Evolutionary conservation across 1,140 invertebrate genomes (phyloP).

Genomic region (Brachionus asplanchnoidis): DNA sequence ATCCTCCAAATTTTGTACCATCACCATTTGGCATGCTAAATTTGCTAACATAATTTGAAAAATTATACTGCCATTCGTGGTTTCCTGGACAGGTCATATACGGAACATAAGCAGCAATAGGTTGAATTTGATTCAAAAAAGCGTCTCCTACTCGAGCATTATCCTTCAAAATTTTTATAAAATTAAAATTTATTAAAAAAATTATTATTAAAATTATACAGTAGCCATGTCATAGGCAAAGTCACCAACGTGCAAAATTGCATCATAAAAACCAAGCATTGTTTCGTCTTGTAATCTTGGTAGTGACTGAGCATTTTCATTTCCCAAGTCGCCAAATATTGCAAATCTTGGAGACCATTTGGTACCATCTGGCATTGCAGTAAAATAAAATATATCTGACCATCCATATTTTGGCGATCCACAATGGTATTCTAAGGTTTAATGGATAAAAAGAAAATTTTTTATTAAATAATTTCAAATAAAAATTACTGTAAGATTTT

Average conservation of each 20-base stretch:
- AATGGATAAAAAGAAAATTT: too few relatives aligned
- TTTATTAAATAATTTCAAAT: background rate
- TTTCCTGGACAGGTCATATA: constrained; percentile 58
- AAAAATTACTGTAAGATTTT: constrained; percentile 60
- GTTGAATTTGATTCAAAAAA: constrained; percentile 55
- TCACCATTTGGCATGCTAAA: constrained; percentile 41
- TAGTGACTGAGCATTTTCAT: constrained; percentile 76
- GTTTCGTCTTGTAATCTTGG: constrained; percentile 73
- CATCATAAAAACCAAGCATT: constrained; percentile 73
- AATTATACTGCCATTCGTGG: constrained; percentile 51
- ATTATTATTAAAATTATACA: constrained; percentile 45
- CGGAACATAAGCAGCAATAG: constrained; percentile 52
- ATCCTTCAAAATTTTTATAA: constrained; percentile 55
- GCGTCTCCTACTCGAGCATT: constrained; percentile 51
- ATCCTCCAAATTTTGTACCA: constrained; percentile 5
- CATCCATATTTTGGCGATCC: constrained; percentile 69
- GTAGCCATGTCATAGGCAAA: constrained; percentile 91
- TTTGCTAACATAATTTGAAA: constrained; percentile 42
- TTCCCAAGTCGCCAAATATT: constrained; percentile 85
- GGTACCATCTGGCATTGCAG: constrained; percentile 62
- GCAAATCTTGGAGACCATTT: constrained; percentile 74
- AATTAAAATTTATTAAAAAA: background rate
- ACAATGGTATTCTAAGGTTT: constrained; percentile 64
- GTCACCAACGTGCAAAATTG: constrained; percentile 78
- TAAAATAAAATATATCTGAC: constrained; percentile 73